Conservation (phyloP, 2,888 invertebrate genomes). For the Drosophila monieri region DNA sequence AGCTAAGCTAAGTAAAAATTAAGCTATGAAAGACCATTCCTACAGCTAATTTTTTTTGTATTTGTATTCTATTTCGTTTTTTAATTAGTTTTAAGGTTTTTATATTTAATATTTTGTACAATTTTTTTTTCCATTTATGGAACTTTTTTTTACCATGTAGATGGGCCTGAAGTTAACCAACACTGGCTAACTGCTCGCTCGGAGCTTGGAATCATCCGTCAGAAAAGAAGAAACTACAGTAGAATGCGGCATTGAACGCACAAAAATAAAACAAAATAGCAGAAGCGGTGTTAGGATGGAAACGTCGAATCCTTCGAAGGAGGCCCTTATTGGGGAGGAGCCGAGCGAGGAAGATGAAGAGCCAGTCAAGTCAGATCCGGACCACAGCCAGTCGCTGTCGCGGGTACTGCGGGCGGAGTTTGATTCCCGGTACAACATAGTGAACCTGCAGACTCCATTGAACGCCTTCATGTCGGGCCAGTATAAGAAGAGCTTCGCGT, state of each 20-base stretch:
- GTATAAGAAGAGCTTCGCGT: conserved; percentile 90
- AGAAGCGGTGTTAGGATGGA: conserved; percentile 12
- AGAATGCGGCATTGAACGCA: conserved; percentile 13
- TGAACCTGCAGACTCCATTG: conserved; percentile 86
- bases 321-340: neutral
- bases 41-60: neutral
- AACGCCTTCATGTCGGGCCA: conserved; percentile 87
- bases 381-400: conserved; percentile 4
- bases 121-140: neutral
- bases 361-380: conserved; percentile 2
- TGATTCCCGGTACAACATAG: conserved; percentile 83
- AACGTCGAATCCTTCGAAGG: conserved; percentile 11
- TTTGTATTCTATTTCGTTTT: too few relatives aligned
- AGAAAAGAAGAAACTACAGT: conserved; percentile 2
- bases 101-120: neutral
- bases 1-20: too few relatives aligned
- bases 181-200: conserved; percentile 12
- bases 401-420: conserved; percentile 69
- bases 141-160: neutral
- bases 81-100: too few relatives aligned
- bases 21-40: too few relatives aligned
- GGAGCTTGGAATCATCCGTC: conserved; percentile 23
- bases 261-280: conserved; percentile 4
- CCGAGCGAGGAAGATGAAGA: neutral
- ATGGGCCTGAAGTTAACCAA: neutral